phyloP scores from a whole-genome alignment of 2,797 vertebrate genomes.

The Poliocrania exsul region DNA sequence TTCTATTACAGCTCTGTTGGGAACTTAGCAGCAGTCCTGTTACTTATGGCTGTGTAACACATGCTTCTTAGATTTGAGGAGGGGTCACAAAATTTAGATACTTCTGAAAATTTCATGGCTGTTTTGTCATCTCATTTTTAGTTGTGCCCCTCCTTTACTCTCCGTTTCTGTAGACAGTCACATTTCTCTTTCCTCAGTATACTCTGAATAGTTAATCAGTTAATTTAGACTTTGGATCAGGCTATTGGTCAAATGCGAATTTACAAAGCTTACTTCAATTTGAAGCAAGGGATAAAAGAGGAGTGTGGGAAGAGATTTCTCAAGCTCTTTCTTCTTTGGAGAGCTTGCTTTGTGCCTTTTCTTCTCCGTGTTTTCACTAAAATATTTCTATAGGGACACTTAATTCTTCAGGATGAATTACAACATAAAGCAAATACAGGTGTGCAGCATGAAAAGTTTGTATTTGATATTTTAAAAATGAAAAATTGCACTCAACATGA shows the following conservation, averaged over 20 bases:
- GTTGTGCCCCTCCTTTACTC: not conserved
- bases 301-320: not conserved
- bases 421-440: not conserved
- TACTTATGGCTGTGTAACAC: not conserved
- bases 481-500: not conserved
- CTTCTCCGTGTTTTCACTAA: not conserved
- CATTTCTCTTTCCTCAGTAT: not conserved
- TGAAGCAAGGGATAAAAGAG: not conserved
- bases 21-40: not conserved
- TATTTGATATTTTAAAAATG: not conserved
- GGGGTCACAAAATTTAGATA: not conserved
- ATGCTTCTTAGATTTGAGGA: not conserved
- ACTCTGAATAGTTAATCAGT: not conserved
- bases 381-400: not conserved
- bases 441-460: not conserved
- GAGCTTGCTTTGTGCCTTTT: not conserved
- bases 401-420: not conserved
- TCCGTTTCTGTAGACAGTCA: not conserved
- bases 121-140: not conserved
- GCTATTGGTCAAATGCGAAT: not conserved
- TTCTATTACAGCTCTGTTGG: not conserved
- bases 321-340: not conserved
- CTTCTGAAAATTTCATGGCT: not conserved
- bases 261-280: not conserved
- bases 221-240: not conserved